These are phyloP conservation scores for Xenopus laevis DNA, from an alignment of 2,113 vertebrate species.

Conservation along the genomic window DNA sequence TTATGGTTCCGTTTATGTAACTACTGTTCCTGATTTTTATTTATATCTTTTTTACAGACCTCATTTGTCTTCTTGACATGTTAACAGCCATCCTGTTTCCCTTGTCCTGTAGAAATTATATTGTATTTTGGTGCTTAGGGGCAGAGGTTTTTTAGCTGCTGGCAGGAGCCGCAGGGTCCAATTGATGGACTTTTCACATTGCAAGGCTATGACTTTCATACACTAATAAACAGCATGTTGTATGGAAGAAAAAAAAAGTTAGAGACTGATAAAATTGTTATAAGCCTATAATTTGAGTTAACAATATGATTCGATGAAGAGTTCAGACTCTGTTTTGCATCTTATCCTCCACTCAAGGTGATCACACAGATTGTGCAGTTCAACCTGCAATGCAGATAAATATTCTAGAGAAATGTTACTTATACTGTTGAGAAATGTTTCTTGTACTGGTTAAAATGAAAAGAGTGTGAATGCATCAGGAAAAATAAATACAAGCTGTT, in stretches of 20 bases:
- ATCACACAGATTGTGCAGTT: no score
- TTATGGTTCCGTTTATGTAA: background rate
- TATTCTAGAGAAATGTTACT: constrained; percentile 5
- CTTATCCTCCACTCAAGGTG: no score
- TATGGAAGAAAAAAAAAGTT: background rate
- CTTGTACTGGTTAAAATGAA: background rate
- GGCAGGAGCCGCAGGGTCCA: constrained; percentile 16
- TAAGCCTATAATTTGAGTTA: no score
- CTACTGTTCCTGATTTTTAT: background rate
- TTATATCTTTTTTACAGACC: background rate
- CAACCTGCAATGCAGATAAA: background rate
- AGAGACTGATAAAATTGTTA: no score
- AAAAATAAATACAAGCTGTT: background rate
- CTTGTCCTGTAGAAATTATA: constrained; percentile 10
- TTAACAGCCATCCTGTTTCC: constrained; percentile 3
- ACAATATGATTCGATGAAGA: no score
- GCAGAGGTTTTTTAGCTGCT: constrained; percentile 21
- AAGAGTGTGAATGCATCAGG: background rate
- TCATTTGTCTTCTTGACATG: constrained; percentile 4
- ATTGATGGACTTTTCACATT: background rate
- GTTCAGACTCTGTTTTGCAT: no score
- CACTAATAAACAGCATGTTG: background rate
- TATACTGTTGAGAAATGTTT: background rate
- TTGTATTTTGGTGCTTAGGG: background rate
- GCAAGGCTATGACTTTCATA: background rate